phyloP scores from a whole-genome alignment of 2,797 vertebrate species.

The Gymnothorax reevesii region DNA sequence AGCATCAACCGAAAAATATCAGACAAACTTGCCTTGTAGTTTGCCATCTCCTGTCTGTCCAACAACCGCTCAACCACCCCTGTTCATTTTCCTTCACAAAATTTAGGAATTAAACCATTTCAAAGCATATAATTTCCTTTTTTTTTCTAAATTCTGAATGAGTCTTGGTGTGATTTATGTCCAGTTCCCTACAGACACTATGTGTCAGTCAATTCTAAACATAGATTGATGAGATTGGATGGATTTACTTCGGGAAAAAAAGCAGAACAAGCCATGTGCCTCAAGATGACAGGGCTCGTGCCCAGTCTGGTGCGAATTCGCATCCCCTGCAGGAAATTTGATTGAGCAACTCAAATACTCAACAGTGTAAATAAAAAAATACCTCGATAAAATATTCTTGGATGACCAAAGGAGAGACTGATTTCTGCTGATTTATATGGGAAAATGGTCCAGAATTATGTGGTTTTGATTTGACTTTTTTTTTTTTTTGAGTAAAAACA shows the following conservation, averaged over 20 bases:
- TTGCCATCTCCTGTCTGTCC: not conserved
- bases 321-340: not conserved
- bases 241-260: conserved; percentile 51
- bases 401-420: not conserved
- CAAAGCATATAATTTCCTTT: conserved; percentile 61
- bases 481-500: not conserved
- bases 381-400: not conserved
- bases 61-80: not conserved
- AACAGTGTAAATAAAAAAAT: not conserved
- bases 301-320: not conserved
- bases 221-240: conserved; percentile 58
- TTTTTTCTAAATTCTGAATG: conserved; percentile 72
- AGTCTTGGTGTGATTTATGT: conserved; percentile 69
- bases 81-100: conserved; percentile 48
- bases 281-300: conserved; percentile 13
- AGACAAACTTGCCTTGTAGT: not conserved
- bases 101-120: conserved; percentile 43
- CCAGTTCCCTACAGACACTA: conserved; percentile 56
- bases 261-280: conserved; percentile 55
- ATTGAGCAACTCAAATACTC: not conserved
- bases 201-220: conserved; percentile 61
- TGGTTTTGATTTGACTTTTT: not conserved
- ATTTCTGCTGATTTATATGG: not conserved
- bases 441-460: not conserved
- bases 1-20: not conserved